A percentile compares a stretch with the other conserved stretches of the same genome.
These are phyloP conservation scores for Drosophila nr. medialis DNA, from an alignment of 2,888 invertebrate genomes.

Conservation along the genomic window DNA sequence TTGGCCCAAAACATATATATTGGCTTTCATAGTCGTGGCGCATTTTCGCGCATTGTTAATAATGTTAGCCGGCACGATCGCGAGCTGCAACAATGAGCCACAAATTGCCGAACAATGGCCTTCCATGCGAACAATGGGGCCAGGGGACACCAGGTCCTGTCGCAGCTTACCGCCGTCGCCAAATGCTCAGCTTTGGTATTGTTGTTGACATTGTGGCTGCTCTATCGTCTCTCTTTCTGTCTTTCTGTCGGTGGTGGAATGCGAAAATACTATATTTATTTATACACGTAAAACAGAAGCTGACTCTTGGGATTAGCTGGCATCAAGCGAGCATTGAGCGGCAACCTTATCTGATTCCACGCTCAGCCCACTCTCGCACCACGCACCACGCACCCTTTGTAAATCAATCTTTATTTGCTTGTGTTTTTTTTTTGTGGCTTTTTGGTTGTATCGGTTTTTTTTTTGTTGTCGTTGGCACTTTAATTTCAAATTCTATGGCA, in stretches of 20 bases:
- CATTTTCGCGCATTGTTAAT: constrained; percentile 33
- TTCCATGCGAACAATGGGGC: constrained; percentile 48
- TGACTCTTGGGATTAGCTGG: constrained; percentile 72
- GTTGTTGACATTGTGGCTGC: constrained; percentile 55
- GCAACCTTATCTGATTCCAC: background rate
- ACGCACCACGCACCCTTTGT: background rate
- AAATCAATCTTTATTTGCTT: constrained; percentile 23
- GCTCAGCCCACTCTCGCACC: background rate
- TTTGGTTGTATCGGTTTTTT: background rate
- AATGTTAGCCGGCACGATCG: constrained; percentile 12
- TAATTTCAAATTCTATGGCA: constrained; percentile 45
- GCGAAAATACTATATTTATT: constrained; percentile 36
- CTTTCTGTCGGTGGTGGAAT: constrained; percentile 15
- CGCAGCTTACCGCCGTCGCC: constrained; percentile 44
- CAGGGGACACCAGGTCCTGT: constrained; percentile 5
- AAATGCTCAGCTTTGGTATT: constrained; percentile 55
- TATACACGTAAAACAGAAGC: constrained; percentile 51
- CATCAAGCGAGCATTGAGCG: constrained; percentile 65
- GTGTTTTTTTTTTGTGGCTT: background rate
- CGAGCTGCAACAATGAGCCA: constrained; percentile 63
- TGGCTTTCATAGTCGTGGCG: constrained; percentile 5
- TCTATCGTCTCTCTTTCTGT: constrained; percentile 1
- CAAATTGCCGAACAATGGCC: constrained; percentile 71
- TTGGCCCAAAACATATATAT: constrained; percentile 10
- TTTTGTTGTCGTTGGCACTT: constrained; percentile 12